Percentiles rank a stretch among this genome's conserved stretches.
Conservation (phyloP, 2,888 invertebrate genomes). For the Deilephila elpenor region DNA sequence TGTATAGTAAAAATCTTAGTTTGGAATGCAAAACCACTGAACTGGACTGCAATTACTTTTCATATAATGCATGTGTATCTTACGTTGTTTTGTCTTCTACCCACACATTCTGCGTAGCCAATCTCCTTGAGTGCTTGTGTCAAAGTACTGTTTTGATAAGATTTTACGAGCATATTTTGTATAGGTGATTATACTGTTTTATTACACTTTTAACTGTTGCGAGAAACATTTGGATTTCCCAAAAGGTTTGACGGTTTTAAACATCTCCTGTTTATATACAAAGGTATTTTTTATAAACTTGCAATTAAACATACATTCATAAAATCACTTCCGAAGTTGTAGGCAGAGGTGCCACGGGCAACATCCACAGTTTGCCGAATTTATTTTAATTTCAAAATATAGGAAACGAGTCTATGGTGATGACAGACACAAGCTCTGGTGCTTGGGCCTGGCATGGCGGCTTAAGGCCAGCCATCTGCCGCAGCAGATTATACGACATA, state of each 20-base stretch:
- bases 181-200: not conserved
- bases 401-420: no score
- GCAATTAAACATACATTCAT: no score
- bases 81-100: constrained; percentile 11
- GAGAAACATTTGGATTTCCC: not conserved
- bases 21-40: not conserved
- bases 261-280: not conserved
- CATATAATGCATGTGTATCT: not conserved
- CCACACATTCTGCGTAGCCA: constrained; percentile 21
- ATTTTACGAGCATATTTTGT: constrained; percentile 10
- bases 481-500: no score
- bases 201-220: not conserved
- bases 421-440: no score
- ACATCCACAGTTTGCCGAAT: no score
- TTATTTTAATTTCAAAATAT: no score
- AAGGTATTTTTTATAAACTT: no score
- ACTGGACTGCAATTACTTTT: not conserved
- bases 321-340: no score
- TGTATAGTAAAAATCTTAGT: not conserved
- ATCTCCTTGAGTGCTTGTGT: constrained; percentile 24
- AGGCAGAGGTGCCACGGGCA: no score
- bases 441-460: no score
- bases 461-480: no score
- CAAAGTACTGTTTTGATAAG: constrained; percentile 20
- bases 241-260: not conserved